Evolutionary conservation across 2,113 vertebrate genomes (phyloP).

Genomic region (Athene cunicularia): DNA sequence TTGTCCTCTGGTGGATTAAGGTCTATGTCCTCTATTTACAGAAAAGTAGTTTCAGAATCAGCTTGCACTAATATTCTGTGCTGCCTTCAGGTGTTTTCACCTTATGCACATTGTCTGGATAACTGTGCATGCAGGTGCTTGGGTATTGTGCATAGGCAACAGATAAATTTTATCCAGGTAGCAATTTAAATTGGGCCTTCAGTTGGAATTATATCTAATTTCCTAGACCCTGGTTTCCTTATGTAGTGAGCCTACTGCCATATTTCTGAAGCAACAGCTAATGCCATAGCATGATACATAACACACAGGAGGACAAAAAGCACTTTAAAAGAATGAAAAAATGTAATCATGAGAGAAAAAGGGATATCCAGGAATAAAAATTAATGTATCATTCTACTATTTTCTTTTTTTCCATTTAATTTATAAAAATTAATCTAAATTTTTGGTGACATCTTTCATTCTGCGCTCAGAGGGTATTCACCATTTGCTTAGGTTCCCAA

Average conservation of each 20-base stretch:
- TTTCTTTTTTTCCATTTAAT: background rate
- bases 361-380: background rate
- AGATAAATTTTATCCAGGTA: background rate
- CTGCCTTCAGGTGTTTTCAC: background rate
- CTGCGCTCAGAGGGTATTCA: background rate
- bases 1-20: background rate
- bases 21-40: background rate
- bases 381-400: background rate
- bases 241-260: background rate
- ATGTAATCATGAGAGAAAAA: background rate
- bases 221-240: background rate
- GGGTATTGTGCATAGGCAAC: background rate
- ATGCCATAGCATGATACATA: background rate
- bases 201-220: background rate
- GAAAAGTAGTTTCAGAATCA: background rate
- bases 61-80: background rate
- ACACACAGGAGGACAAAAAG: background rate
- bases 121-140: background rate
- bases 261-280: background rate
- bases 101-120: background rate
- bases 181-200: background rate
- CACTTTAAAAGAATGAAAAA: background rate
- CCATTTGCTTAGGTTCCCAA: background rate
- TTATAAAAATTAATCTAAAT: background rate
- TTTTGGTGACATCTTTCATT: background rate